Percentiles rank a stretch among this genome's conserved stretches.
These are phyloP conservation scores for Dicycla oo DNA, from an alignment of 2,888 invertebrate genomes.

Conservation along the genomic window DNA sequence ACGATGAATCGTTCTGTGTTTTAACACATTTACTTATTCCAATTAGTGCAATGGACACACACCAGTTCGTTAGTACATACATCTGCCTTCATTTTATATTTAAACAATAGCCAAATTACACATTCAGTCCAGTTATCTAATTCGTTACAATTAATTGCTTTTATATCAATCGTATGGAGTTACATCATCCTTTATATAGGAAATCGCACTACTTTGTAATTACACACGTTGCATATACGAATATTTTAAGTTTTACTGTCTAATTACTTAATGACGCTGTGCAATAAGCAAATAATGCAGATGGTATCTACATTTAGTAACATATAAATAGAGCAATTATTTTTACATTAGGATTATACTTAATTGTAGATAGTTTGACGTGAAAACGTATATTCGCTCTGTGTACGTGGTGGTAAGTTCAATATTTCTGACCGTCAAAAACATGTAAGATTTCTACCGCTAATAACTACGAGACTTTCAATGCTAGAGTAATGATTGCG, in stretches of 20 bases:
- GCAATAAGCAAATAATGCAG: slow-evolving; percentile 31
- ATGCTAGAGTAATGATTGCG: too few relatives aligned
- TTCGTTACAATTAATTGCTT: slow-evolving; percentile 74
- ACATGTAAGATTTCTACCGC: too few relatives aligned
- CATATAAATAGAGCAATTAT: slow-evolving; percentile 48
- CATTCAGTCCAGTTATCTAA: slow-evolving; percentile 73
- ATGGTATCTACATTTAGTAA: slow-evolving; percentile 20
- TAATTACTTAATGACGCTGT: slow-evolving; percentile 48
- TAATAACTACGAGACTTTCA: too few relatives aligned
- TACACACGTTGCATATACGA: slow-evolving; percentile 31
- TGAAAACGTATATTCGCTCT: too few relatives aligned
- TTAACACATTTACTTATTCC: not conserved
- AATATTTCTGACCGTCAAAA: too few relatives aligned
- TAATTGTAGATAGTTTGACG: not conserved
- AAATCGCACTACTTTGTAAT: slow-evolving; percentile 55
- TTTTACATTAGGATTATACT: slow-evolving; percentile 29
- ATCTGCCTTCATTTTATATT: slow-evolving; percentile 62
- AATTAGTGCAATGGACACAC: slow-evolving; percentile 56
- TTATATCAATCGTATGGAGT: slow-evolving; percentile 67
- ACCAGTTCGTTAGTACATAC: slow-evolving; percentile 48
- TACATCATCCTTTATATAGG: slow-evolving; percentile 65
- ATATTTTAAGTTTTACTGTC: slow-evolving; percentile 33
- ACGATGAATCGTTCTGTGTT: not conserved
- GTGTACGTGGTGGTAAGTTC: too few relatives aligned
- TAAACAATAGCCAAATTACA: slow-evolving; percentile 74